phyloP scores from a whole-genome alignment of 2,113 vertebrate species.

The Petaurus breviceps region DNA sequence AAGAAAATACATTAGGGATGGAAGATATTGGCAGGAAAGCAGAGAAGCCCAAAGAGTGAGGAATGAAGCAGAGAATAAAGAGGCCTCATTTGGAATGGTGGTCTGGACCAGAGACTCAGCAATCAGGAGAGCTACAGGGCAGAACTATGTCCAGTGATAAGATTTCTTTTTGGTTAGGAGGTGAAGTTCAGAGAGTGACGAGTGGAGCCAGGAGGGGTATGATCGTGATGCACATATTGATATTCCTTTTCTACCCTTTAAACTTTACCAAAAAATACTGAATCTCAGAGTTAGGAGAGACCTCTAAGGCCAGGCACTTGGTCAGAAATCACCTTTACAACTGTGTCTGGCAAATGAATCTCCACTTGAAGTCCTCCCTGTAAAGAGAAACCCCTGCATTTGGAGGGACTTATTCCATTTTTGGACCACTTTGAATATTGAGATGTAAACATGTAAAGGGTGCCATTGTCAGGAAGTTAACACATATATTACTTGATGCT shows the following conservation, averaged over 20 bases:
- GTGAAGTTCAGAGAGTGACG: background rate
- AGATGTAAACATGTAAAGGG: no score
- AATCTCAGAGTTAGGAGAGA: no score
- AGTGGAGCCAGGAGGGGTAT: background rate
- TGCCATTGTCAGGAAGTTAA: background rate
- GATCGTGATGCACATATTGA: background rate
- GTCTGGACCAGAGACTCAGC: background rate
- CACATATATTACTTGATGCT: background rate
- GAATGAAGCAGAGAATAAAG: background rate
- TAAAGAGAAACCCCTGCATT: background rate
- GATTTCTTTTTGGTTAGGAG: background rate
- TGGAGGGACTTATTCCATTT: background rate
- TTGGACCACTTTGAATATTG: background rate
- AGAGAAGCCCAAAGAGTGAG: conserved; percentile 39
- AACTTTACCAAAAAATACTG: background rate
- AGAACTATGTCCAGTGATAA: background rate
- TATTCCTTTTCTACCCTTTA: background rate
- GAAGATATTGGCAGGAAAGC: conserved; percentile 36
- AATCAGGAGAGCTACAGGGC: no score
- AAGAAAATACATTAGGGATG: conserved; percentile 44
- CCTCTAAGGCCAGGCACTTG: no score
- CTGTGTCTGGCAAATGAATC: background rate
- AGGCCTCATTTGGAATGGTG: no score
- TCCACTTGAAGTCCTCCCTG: background rate
- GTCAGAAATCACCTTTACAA: no score